Percentiles rank a stretch among this genome's conserved stretches.
Evolutionary conservation across 2,113 vertebrate species (phyloP).

Genomic region (Hippocampus zosterae): DNA sequence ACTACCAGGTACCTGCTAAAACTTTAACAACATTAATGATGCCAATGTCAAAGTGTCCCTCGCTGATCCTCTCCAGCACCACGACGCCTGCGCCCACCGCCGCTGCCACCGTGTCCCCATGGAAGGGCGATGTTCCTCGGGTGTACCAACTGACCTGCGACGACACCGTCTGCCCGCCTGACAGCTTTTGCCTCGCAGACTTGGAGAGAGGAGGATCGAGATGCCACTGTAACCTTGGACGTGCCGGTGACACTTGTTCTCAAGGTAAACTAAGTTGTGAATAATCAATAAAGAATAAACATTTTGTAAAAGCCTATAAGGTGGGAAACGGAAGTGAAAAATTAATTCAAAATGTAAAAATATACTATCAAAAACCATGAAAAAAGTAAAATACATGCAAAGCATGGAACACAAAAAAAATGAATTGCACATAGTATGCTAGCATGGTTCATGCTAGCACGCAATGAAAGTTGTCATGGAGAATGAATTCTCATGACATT

Average conservation of each 20-base stretch:
- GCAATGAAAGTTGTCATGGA: no score
- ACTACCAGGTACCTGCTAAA: slow-evolving; percentile 39
- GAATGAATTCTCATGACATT: no score
- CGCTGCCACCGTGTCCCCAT: slow-evolving; percentile 38
- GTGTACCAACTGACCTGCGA: slow-evolving; percentile 81
- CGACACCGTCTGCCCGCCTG: slow-evolving; percentile 79
- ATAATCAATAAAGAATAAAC: not conserved
- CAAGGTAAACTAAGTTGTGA: slow-evolving; percentile 71
- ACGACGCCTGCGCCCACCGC: slow-evolving; percentile 29
- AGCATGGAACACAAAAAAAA: no score
- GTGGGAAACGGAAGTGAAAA: no score
- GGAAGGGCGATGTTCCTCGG: slow-evolving; percentile 44
- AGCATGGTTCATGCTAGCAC: no score
- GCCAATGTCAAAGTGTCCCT: not conserved
- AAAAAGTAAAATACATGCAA: no score
- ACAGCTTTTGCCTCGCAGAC: slow-evolving; percentile 90
- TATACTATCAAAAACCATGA: no score
- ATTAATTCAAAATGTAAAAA: no score
- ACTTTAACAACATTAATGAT: not conserved
- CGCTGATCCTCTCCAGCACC: slow-evolving; percentile 3
- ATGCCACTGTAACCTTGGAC: slow-evolving; percentile 90
- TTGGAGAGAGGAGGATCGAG: slow-evolving; percentile 80
- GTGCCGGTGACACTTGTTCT: slow-evolving; percentile 78
- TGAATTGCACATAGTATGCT: no score
- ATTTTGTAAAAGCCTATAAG: no score